Base-by-base conservation (phyloP, 2,113 vertebrate species). In the Scopus umbretta region DNA sequence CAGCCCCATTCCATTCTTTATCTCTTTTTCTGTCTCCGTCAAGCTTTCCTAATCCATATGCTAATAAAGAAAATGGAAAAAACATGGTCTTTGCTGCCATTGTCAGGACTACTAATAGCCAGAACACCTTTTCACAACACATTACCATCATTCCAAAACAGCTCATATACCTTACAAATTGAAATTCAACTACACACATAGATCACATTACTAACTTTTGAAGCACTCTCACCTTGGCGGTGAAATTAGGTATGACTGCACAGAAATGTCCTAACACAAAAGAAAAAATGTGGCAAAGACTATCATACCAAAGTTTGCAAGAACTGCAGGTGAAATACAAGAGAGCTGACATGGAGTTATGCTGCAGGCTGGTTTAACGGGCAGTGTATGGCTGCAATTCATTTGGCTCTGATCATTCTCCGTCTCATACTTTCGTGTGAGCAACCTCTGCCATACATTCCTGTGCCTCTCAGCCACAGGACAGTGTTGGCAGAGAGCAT, bases 391-490 rank as follows among this genome's bases (percentile, higher is more conserved):
- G 75, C 67, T 88, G 58, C 56, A 74, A 36, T 63, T 78, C 88
- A 47, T 61, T 93, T 89, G 63, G 67, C 70, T 81, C 56, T 86
- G 53, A 49, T 36, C 3, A 65, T 85, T 91, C 91, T 90, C 45
- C 55, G 84, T 95, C 84, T 94, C 73, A 26, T 75, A 74, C 34
- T 91, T 94, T 40, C 73, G 59, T 53, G 49, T 49, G 75, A 94
- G 68, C 50, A 91, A 18, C 78, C 63, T 92, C 72, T 86, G 82
- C 85, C 72, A 70, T 56, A 47, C 82, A 92, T 96, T 96, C 90
- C 95, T 90, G 68, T 26, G 73, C 9, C 68, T 63, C 91, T 92
- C 75, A 84, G 91, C 88, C 91, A 88, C 75, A 74, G 47, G 59
- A 80, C 3, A 5, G 55, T 59, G 75, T 50, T 94, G 90, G 82